Conservation (phyloP, 2,113 vertebrate genomes). For the Caretta caretta region DNA sequence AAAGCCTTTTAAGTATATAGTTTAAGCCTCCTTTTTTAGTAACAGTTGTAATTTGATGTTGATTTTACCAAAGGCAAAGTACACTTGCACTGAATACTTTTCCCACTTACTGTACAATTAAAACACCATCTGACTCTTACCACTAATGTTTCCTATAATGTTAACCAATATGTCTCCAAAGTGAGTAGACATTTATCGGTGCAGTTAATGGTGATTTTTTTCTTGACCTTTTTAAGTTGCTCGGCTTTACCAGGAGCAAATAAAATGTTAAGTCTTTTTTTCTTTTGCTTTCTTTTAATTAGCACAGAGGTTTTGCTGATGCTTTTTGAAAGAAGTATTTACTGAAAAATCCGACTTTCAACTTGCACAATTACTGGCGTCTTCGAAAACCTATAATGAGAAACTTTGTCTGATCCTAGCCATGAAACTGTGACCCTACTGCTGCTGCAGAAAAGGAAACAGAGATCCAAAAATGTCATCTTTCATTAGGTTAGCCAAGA, state of each 20-base stretch:
- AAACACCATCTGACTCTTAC: neutral
- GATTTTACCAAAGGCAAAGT: conserved; percentile 24
- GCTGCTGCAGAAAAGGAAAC: conserved; percentile 13
- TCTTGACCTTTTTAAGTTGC: conserved; percentile 63
- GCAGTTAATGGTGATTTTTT: conserved; percentile 38
- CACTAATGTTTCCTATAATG: conserved; percentile 4
- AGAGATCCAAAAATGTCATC: conserved; percentile 2
- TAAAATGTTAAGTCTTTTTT: conserved; percentile 33
- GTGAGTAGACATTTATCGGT: conserved; percentile 38
- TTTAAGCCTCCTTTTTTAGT: conserved; percentile 26
- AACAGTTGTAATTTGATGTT: neutral
- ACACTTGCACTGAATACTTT: neutral
- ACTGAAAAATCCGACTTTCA: conserved; percentile 60
- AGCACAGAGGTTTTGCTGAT: conserved; percentile 44
- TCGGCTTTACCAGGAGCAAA: conserved; percentile 54
- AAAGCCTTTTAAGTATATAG: conserved; percentile 13
- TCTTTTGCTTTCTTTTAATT: conserved; percentile 52
- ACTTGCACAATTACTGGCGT: conserved; percentile 43
- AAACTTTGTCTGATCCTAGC: conserved; percentile 60
- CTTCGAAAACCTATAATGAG: conserved; percentile 46
- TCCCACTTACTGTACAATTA: neutral
- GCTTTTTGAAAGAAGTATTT: conserved; percentile 58
- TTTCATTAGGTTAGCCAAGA: neutral
- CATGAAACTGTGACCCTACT: conserved; percentile 19
- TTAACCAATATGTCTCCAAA: conserved; percentile 18